phyloP scores from a whole-genome alignment of 2,113 vertebrate genomes.

The Micromys minutus region DNA sequence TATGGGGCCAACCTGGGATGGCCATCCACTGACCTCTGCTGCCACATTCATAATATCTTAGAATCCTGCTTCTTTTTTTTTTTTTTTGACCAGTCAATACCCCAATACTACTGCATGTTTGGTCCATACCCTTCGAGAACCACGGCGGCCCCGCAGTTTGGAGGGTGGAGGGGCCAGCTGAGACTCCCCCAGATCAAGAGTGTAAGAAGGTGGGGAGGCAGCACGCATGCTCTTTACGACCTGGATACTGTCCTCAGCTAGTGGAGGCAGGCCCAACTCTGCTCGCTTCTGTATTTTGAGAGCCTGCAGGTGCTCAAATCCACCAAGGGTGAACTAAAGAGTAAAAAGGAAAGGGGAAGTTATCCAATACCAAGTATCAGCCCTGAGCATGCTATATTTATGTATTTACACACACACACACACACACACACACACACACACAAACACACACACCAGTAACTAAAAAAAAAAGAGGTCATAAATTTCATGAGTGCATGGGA shows the following conservation, averaged over 20 bases:
- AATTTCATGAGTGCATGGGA: not conserved
- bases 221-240: conserved; percentile 95
- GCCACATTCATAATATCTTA: not conserved
- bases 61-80: conserved; percentile 20
- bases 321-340: conserved; percentile 94
- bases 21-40: not conserved
- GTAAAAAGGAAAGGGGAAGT: not conserved
- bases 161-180: conserved; percentile 86
- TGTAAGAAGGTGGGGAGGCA: conserved; percentile 92
- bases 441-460: not conserved
- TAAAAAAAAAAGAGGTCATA: not conserved
- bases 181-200: conserved; percentile 94
- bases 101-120: not conserved
- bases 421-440: not conserved
- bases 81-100: rapidly evolving
- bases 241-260: conserved; percentile 97
- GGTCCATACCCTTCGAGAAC: conserved; percentile 89
- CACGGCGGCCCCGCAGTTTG: conserved; percentile 91
- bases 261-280: conserved; percentile 88
- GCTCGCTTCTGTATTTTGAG: conserved; percentile 90
- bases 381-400: not conserved
- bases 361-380: not conserved
- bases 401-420: not conserved
- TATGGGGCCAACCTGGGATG: not conserved
- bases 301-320: conserved; percentile 93